Percentiles rank a stretch among this genome's conserved stretches.
phyloP scores from a whole-genome alignment of 2,113 vertebrate genomes.

The Carettochelys insculpta region DNA sequence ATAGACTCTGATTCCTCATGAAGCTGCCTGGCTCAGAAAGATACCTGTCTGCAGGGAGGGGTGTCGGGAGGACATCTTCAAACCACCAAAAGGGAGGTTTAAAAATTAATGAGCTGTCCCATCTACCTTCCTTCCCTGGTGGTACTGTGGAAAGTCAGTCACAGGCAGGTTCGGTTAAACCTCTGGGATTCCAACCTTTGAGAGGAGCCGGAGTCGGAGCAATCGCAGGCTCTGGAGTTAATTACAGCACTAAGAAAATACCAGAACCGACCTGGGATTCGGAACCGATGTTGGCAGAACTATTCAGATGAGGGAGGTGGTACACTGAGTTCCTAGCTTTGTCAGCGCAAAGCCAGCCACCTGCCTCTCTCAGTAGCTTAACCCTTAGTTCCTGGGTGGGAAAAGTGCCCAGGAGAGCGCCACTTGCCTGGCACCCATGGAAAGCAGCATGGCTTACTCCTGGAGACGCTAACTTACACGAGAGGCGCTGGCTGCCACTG shows the following conservation, averaged over 20 bases:
- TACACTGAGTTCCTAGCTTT: background rate
- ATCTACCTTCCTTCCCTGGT: accelerated
- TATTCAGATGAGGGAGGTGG: background rate
- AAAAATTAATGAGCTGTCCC: background rate
- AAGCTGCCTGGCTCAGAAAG: background rate
- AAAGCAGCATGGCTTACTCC: background rate
- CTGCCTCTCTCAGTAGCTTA: background rate
- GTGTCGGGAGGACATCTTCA: background rate
- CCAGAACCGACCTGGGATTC: background rate
- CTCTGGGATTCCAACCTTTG: background rate
- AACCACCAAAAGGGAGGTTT: background rate
- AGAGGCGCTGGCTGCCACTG: background rate
- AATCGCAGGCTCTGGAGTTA: background rate
- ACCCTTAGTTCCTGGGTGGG: background rate
- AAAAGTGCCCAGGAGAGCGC: background rate
- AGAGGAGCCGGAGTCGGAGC: background rate
- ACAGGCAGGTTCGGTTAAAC: background rate
- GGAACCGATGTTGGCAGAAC: accelerated
- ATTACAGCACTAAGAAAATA: accelerated
- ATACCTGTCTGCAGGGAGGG: background rate
- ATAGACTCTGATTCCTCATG: background rate
- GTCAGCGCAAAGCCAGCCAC: background rate
- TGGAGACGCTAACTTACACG: background rate
- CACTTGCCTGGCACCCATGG: background rate
- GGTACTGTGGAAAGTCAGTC: background rate